These are phyloP conservation scores for Sclerodermus sp. DNA, from an alignment of 2,888 invertebrate species.

Conservation along the genomic window DNA sequence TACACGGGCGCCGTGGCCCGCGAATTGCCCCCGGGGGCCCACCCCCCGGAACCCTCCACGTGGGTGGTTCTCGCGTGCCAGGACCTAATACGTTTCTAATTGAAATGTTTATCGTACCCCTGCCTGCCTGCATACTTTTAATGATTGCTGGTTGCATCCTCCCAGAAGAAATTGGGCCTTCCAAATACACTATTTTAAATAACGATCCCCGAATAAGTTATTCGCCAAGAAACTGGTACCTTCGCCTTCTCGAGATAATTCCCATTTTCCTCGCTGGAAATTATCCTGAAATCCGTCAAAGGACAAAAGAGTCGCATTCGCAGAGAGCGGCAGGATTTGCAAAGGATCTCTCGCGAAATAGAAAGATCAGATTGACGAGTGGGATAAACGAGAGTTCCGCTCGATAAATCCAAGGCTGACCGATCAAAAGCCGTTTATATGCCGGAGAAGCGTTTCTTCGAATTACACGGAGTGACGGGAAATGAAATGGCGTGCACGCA, in stretches of 20 bases:
- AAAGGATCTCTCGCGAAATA: background rate
- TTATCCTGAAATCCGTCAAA: too few relatives aligned
- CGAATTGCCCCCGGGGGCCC: conserved; percentile 36
- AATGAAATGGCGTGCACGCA: background rate
- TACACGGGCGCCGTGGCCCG: conserved; percentile 39
- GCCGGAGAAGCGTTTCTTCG: background rate
- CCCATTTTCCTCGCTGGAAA: too few relatives aligned
- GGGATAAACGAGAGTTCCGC: too few relatives aligned
- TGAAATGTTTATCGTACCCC: conserved; percentile 43
- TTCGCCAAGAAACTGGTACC: too few relatives aligned
- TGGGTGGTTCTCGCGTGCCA: conserved; percentile 48
- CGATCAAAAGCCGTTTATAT: too few relatives aligned
- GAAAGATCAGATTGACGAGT: too few relatives aligned
- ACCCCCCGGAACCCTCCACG: conserved; percentile 32
- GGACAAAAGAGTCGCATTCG: too few relatives aligned
- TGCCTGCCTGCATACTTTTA: background rate
- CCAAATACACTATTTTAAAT: too few relatives aligned
- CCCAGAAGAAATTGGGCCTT: too few relatives aligned
- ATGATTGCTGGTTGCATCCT: too few relatives aligned
- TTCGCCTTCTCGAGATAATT: too few relatives aligned
- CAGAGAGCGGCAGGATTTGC: background rate
- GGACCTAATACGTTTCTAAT: conserved; percentile 45
- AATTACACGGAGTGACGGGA: background rate
- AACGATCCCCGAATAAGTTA: background rate
- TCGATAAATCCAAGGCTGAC: background rate